phyloP scores from a whole-genome alignment of 2,797 vertebrate species.

The Takifugu ocellatus region DNA sequence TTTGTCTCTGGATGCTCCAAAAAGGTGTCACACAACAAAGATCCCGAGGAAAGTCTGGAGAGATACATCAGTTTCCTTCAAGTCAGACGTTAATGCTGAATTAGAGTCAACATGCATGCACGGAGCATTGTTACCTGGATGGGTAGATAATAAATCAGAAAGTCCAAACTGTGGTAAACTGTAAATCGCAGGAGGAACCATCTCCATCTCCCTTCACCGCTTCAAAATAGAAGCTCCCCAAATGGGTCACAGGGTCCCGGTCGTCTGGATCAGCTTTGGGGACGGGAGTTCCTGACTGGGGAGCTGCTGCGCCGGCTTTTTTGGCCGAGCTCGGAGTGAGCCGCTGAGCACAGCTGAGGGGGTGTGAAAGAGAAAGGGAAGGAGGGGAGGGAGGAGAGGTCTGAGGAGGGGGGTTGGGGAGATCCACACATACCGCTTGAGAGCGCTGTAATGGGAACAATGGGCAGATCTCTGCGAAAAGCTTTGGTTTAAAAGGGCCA shows the following conservation, averaged over 20 bases:
- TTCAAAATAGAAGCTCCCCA: constrained; percentile 38
- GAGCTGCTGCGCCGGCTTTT: constrained; percentile 63
- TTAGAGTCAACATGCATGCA: constrained; percentile 6
- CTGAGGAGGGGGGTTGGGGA: constrained; percentile 66
- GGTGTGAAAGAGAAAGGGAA: constrained; percentile 69
- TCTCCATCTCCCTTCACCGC: constrained; percentile 64
- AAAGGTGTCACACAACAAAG: constrained; percentile 38
- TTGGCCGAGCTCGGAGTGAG: constrained; percentile 72
- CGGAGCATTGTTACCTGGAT: constrained; percentile 72
- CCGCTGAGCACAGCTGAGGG: constrained; percentile 80
- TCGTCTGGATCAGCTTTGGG: constrained; percentile 49
- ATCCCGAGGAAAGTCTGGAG: neutral
- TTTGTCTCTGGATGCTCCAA: constrained; percentile 21
- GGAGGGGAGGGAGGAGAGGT: constrained; percentile 46
- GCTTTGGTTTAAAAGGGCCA: constrained; percentile 42
- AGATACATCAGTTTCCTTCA: constrained; percentile 1
- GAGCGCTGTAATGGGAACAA: constrained; percentile 69
- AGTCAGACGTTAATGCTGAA: constrained; percentile 6
- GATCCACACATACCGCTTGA: constrained; percentile 28
- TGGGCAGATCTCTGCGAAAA: constrained; percentile 48
- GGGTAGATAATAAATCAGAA: constrained; percentile 62
- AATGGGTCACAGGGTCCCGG: constrained; percentile 31
- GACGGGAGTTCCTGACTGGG: constrained; percentile 53
- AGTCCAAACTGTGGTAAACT: constrained; percentile 62
- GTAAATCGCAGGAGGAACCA: constrained; percentile 57